Evolutionary conservation across 64 coral and sea anemone species (phyloP).

Genomic region (Orbicella faveolata): DNA sequence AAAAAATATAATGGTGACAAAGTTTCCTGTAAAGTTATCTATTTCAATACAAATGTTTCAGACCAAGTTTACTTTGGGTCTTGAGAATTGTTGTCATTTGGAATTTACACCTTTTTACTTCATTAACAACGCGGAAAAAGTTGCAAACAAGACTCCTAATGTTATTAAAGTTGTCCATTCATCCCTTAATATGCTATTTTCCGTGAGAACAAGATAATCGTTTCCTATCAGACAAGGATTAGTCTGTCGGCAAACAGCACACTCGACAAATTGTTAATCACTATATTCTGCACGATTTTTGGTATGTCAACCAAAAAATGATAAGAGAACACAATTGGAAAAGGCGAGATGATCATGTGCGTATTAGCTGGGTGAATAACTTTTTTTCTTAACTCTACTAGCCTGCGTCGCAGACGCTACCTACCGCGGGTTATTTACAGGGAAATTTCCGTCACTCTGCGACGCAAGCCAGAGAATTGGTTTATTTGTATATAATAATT

Average conservation of each 20-base stretch:
- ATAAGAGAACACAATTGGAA: background rate
- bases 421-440: background rate
- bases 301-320: no score
- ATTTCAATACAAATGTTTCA: background rate
- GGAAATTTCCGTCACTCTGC: no score
- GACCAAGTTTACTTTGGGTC: background rate
- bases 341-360: background rate
- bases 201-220: background rate
- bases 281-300: background rate
- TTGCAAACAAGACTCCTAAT: background rate
- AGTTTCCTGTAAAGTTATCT: no score
- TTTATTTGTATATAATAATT: background rate
- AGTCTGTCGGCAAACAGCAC: conserved; percentile 14
- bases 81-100: background rate
- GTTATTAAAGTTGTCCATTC: background rate
- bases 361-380: background rate
- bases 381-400: no score
- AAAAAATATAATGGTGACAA: no score
- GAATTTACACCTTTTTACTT: conserved; percentile 21
- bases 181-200: background rate
- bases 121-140: conserved; percentile 18
- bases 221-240: conserved; percentile 18
- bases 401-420: no score
- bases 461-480: no score
- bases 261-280: background rate